Base-by-base conservation (phyloP, 2,888 invertebrate genomes). In the Tetragonisca angustula region DNA sequence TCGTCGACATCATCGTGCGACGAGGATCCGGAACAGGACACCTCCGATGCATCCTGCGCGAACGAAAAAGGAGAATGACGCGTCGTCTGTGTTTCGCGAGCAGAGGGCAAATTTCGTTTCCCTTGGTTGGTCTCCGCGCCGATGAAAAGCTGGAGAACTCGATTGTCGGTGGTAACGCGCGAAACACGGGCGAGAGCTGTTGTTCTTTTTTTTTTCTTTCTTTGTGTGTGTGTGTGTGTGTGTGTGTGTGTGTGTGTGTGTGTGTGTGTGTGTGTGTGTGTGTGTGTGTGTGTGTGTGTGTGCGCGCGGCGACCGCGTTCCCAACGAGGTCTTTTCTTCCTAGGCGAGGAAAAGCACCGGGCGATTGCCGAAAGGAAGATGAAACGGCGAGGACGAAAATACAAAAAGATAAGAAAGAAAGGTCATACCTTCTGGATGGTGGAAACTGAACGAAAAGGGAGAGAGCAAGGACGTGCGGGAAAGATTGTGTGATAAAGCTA, bases 61-160 rank as follows among this genome's bases (percentile, higher is more conserved):
- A 85, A 80, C 77, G 81, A 85, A 88, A 85, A 87, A 81, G 87
- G 72, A 81, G 78, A 84, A 79, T 78, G 81, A 88, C 79, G 83
- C 85, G 81, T 78, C 77, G 81, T 67, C 73, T 21, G 76, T 49
- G 76, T 56, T n/a, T 43, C 64, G 24, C 9, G 36, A 17, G n/a
- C 4, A 32, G 17, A 21, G n/a, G 43, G 24, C 9, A 13, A 36
- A 65, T 54, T 43, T 32, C 27, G 24, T n/a, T 21, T 15, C 4
- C 32, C 11, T 19, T 27, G 4, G 15, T 9, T 27, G 11, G 21
- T 43, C n/a, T 4, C 19, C 3, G 36, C 64, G 36, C 32, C 32
- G 6, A 52, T 52, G 36, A 43, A 36, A 52, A 74, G 24, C 24
- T 50, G 27, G 6, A n/a, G 21, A 11, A 19, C n/a, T 32, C 5